A percentile compares a stretch with the other conserved stretches of the same genome.
phyloP scores from a whole-genome alignment of 2,888 invertebrate genomes.

The Synanthedon tipuliformis region DNA sequence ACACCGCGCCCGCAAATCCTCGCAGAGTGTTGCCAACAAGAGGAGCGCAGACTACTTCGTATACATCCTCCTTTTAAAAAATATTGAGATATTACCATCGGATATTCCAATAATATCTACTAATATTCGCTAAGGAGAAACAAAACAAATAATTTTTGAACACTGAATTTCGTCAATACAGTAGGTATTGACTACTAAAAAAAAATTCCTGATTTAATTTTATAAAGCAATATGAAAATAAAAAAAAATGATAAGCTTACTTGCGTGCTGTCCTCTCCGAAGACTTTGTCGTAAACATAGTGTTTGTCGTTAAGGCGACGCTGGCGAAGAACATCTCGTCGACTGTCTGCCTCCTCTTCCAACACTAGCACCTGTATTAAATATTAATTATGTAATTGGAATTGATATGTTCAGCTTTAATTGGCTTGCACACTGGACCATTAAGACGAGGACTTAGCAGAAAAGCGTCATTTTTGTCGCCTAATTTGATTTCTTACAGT shows the following conservation, averaged over 20 bases:
- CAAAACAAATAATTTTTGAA: too few relatives aligned
- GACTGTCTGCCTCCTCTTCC: slow-evolving; percentile 54
- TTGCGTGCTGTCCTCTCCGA: slow-evolving; percentile 88
- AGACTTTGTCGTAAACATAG: slow-evolving; percentile 90
- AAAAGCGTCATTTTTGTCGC: too few relatives aligned
- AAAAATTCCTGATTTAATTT: too few relatives aligned
- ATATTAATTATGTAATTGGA: too few relatives aligned
- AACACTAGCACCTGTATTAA: slow-evolving; percentile 46
- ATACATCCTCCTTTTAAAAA: slow-evolving; percentile 77
- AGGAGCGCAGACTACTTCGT: slow-evolving; percentile 85
- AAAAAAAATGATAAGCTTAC: slow-evolving; percentile 47
- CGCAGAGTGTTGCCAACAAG: slow-evolving; percentile 87
- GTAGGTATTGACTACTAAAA: too few relatives aligned
- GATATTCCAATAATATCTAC: too few relatives aligned
- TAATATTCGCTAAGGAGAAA: too few relatives aligned
- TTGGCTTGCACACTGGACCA: too few relatives aligned
- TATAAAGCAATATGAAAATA: not conserved
- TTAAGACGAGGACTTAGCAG: too few relatives aligned
- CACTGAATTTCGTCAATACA: too few relatives aligned
- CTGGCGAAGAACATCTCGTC: slow-evolving; percentile 74
- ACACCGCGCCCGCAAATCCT: slow-evolving; percentile 95
- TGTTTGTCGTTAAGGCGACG: slow-evolving; percentile 79
- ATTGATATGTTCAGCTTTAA: too few relatives aligned
- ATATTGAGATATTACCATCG: not conserved
- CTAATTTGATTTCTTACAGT: too few relatives aligned